These are phyloP conservation scores for Drosophila murphyi DNA, from an alignment of 1,140 invertebrate species.

Conservation along the genomic window DNA sequence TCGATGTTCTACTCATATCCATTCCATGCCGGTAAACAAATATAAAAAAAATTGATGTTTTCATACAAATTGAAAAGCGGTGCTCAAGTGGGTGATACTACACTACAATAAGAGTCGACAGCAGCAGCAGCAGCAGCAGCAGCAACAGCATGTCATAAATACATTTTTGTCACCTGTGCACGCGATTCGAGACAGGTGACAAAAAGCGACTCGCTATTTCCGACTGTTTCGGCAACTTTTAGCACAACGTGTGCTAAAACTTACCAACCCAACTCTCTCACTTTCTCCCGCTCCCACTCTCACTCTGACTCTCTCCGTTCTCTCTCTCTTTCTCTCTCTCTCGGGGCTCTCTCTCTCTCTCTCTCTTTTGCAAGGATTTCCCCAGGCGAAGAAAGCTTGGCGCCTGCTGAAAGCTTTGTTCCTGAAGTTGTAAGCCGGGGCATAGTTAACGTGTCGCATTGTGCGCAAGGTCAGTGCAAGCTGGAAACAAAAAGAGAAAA, in stretches of 20 bases:
- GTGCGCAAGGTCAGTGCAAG: constrained; percentile 81
- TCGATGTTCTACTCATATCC: constrained; percentile 55
- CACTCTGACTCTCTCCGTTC: constrained; percentile 5
- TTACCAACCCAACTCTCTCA: constrained; percentile 5
- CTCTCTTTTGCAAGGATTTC: constrained; percentile 39
- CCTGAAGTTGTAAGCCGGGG: constrained; percentile 70
- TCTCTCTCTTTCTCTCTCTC: constrained; percentile 15
- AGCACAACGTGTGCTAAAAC: constrained; percentile 33
- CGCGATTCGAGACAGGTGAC: neutral
- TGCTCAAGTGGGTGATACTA: constrained; percentile 28
- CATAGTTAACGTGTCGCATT: constrained; percentile 58
- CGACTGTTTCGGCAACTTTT: constrained; percentile 15
- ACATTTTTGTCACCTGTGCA: constrained; percentile 69
- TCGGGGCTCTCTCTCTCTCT: constrained; percentile 23
- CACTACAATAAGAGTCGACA: constrained; percentile 52
- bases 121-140: constrained; percentile 39
- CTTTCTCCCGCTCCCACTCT: constrained; percentile 15
- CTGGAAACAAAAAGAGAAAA: constrained; percentile 59
- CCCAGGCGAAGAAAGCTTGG: constrained; percentile 59
- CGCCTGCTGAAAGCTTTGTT: constrained; percentile 58
- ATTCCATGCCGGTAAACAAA: constrained; percentile 75
- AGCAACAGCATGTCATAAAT: constrained; percentile 60
- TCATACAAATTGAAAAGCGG: constrained; percentile 40
- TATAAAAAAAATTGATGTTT: constrained; percentile 50
- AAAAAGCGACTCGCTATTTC: neutral